A percentile compares a stretch with the other conserved stretches of the same genome.
phyloP scores from a whole-genome alignment of 35 echinoderm and acorn worm genomes.

The Stichopus chloronotus region DNA sequence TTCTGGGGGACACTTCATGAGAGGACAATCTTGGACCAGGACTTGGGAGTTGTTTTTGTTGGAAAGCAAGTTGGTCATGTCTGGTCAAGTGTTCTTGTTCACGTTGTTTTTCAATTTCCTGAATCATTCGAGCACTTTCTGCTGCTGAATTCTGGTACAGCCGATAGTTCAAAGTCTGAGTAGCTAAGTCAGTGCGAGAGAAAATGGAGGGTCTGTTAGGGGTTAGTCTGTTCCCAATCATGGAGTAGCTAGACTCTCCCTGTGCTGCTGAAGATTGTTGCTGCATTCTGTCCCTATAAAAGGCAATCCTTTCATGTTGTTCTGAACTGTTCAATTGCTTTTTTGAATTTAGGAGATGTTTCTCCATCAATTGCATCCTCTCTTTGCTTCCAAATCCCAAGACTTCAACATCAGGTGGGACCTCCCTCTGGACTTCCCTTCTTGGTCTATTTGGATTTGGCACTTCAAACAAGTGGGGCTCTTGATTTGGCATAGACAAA shows the following conservation, averaged over 20 bases:
- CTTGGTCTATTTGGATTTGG: neutral
- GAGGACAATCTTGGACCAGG: neutral
- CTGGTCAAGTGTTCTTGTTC: neutral
- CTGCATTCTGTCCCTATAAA: neutral
- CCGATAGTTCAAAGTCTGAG: constrained; percentile 3
- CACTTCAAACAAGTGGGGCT: constrained; percentile 12
- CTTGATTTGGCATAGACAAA: constrained; percentile 54
- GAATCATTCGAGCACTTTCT: constrained; percentile 19
- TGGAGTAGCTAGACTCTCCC: neutral
- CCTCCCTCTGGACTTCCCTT: neutral
- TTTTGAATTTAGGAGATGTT: constrained; percentile 15
- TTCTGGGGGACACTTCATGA: neutral
- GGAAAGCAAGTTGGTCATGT: neutral
- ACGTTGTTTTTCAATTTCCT: constrained; percentile 41
- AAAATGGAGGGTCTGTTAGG: constrained; percentile 28
- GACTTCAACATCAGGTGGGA: neutral
- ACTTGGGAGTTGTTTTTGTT: neutral
- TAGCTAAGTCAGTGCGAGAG: neutral
- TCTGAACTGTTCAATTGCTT: constrained; percentile 1
- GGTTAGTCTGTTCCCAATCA: neutral
- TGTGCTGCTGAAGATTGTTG: neutral
- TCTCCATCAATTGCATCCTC: constrained; percentile 36
- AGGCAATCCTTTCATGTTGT: neutral
- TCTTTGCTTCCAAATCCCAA: neutral
- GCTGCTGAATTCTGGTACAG: constrained; percentile 1